Evolutionary conservation across 92 coral and sea anemone genomes (phyloP), one percentile per base, ranked within the genome.

Genomic region (Desmophyllum pertusum): DNA sequence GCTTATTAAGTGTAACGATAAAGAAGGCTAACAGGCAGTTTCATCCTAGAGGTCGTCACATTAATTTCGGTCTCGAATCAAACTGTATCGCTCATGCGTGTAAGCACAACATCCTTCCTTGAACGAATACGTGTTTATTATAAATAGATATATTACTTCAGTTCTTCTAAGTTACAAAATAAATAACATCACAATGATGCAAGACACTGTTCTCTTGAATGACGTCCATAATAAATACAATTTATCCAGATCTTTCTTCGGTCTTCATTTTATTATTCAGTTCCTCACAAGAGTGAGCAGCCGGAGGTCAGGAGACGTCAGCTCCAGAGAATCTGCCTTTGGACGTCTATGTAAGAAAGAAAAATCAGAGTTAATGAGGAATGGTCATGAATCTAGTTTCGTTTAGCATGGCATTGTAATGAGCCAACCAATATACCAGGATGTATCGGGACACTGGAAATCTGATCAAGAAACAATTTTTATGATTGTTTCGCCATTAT

Each of bases 191-290:
- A 2, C 25, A 38, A 37, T 67, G 29, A 67, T 67, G 43, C 40
- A 67, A 36, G 73, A 67, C 73, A 18, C 73, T 67, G 38, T 67
- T 67, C 42, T 79, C 30, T 46, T 23, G 33, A 51, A 78, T 25
- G 27, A 51, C 51, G 74, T 79, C 46, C 53, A 14, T 66, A 79
- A 79, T 79, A 31, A 46, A 64, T 79, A 45, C 73, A 48, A 23
- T 43, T 39, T 14, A 17, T 4, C 73, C n/a, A 38, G 21, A 67
- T 40, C 37, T n/a, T 77, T 52, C 53, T 59, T 77, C 37, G 59
- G 70, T 15, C 53, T 59, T 59, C 81, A 38, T 33, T 3, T 35
- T n/a, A 17, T 14, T 62, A 27, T 46, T 80, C 75, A 36, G 33
- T 36, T 67, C 17, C 59, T 14, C 65, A n/a, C 50, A 30, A 38